Conservation (phyloP, 1,140 invertebrate species). For the Intoshia linei region DNA sequence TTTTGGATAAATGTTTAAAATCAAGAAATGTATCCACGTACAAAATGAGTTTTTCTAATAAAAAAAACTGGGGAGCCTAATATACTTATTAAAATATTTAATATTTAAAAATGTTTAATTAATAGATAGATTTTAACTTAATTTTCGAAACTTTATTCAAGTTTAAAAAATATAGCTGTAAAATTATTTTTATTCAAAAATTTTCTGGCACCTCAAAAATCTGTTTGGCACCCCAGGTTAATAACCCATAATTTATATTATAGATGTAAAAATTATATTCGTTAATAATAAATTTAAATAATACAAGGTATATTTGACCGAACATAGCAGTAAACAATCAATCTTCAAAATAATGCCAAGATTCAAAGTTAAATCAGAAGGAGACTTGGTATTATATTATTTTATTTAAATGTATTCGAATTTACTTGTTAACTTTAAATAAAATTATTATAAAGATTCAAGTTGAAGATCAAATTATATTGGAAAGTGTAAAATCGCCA, state of each 20-base stretch:
- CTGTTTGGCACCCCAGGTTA: too few relatives aligned
- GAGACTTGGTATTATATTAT: conserved; percentile 14
- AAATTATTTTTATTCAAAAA: too few relatives aligned
- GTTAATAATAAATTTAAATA: not conserved
- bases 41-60: too few relatives aligned
- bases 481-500: conserved; percentile 16
- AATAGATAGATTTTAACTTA: conserved; percentile 1
- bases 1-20: too few relatives aligned
- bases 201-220: too few relatives aligned
- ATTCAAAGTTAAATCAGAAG: conserved; percentile 23
- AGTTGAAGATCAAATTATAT: conserved; percentile 17
- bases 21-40: not conserved
- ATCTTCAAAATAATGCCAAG: conserved; percentile 20
- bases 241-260: not conserved
- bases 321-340: conserved; percentile 20
- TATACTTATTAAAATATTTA: not conserved
- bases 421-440: not conserved
- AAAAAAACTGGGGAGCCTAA: not conserved
- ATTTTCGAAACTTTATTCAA: too few relatives aligned
- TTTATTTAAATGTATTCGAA: not conserved
- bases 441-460: conserved; percentile 11
- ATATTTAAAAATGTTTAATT: conserved; percentile 1
- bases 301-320: conserved; percentile 15
- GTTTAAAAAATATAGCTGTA: too few relatives aligned
- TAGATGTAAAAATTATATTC: not conserved